Evolutionary conservation across 2,113 vertebrate genomes (phyloP), one percentile per base, ranked within the genome.

Genomic region (Calyptomena viridis): DNA sequence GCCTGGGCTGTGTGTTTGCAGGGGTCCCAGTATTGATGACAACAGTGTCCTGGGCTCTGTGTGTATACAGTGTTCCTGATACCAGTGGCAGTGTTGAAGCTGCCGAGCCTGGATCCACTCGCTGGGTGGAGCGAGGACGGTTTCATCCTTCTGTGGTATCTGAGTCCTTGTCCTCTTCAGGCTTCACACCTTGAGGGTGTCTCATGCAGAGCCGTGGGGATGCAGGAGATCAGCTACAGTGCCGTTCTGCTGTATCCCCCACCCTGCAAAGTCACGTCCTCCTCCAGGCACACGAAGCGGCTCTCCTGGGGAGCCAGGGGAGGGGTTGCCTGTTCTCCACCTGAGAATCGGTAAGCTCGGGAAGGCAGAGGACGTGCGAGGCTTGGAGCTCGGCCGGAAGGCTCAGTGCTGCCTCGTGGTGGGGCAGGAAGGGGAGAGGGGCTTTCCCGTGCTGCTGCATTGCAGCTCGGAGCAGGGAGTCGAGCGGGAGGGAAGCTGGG

Each of bases 381-480:
- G 52, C 8, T 28, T 4, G 3, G 31, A 60, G 40, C 58, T 63
- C 0, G 0, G 35, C 60, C 2, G 42, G 52, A 28, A 37, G 42
- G 71, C 55, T 39, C 4, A 3, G 2, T 2, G 2, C 56, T 44
- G 40, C 60, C 82, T 55, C 1, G 1, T 8, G n/a, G 42, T 28
- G 77, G 35, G 84, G 10, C 2, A 77, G 42, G 74, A 74, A n/a
- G 24, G 37, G 44, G 37, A 92, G 73, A 2, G 1, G 47, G 77
- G 81, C 53, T 91, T 91, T 75, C 74, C 81, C 52, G 44, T 2
- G 13, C 66, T 95, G 91, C 96, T 96, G 96, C 96, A 95, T 95
- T 96, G 96, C 96, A 97, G 95, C 82, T 87, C 2, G 2, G 79
- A 95, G 91, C 37, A 3, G 53, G 67, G 81, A 93, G 76, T 76